These are phyloP conservation scores for Rhopilema esculentum DNA, from an alignment of 30 jellyfish, hydroid and myxozoan species.

Conservation along the genomic window DNA sequence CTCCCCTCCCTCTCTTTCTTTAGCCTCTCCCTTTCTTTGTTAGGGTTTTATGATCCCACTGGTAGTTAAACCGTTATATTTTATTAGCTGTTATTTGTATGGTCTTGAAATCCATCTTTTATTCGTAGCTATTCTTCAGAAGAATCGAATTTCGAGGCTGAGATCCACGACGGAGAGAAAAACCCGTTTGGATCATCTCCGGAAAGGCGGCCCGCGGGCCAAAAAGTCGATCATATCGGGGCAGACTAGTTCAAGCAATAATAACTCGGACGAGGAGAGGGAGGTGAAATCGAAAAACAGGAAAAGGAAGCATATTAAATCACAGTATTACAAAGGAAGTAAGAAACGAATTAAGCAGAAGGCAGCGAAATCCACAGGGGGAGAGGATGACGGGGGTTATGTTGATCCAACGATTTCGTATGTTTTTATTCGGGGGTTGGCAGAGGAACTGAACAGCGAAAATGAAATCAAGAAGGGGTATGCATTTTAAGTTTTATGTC, in stretches of 20 bases:
- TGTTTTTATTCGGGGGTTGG: conserved; percentile 87
- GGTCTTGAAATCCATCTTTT: background rate
- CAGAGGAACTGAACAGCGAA: conserved; percentile 86
- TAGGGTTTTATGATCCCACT: too few species aligned
- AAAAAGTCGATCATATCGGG: conserved; percentile 33
- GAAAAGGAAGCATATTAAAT: conserved; percentile 48
- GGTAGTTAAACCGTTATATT: too few species aligned
- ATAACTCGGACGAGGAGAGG: conserved; percentile 61
- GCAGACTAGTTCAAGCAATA: conserved; percentile 42
- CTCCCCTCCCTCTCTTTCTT: too few species aligned
- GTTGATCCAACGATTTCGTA: conserved; percentile 90
- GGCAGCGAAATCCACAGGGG: conserved; percentile 20
- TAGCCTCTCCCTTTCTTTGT: too few species aligned
- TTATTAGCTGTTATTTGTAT: too few species aligned
- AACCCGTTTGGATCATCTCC: conserved; percentile 90
- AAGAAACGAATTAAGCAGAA: conserved; percentile 49
- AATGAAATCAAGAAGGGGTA: conserved; percentile 67
- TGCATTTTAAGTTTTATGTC: too few species aligned
- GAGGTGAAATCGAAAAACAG: conserved; percentile 30
- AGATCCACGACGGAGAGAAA: conserved; percentile 88
- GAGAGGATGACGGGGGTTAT: conserved; percentile 59
- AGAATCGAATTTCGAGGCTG: conserved; percentile 92
- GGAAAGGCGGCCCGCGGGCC: conserved; percentile 83
- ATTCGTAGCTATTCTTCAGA: conserved; percentile 83
- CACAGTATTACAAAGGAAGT: conserved; percentile 63